phyloP scores from a whole-genome alignment of 2,113 vertebrate genomes.

The Polyodon spathula region DNA sequence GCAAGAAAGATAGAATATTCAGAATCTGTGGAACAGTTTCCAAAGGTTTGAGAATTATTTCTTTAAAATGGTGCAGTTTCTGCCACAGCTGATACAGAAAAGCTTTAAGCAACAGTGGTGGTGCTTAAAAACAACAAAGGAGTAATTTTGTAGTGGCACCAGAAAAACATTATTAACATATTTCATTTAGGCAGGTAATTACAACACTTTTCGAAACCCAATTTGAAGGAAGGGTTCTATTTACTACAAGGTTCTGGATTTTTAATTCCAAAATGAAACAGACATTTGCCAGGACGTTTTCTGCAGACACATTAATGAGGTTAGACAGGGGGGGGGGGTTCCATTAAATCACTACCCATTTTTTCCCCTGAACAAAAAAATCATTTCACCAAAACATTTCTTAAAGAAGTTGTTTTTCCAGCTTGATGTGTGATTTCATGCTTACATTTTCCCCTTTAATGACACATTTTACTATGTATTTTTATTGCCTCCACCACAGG shows the following conservation, averaged over 20 bases:
- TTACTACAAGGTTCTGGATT: background rate
- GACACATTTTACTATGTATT: constrained; percentile 12
- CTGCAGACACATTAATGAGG: no score
- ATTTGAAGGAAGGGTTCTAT: no score
- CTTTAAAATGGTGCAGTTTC: no score
- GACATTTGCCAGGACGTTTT: no score
- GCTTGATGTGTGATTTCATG: constrained; percentile 9
- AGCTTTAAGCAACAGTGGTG: background rate
- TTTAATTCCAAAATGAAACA: no score
- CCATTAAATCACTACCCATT: background rate
- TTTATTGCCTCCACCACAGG: constrained; percentile 15
- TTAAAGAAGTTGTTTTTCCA: constrained; percentile 2
- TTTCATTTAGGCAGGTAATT: background rate
- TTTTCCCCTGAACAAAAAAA: background rate
- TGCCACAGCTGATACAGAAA: background rate
- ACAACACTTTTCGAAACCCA: background rate
- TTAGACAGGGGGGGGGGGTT: no score
- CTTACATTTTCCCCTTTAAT: constrained; percentile 6
- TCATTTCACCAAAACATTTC: constrained; percentile 1
- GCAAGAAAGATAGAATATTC: no score
- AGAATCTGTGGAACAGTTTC: no score
- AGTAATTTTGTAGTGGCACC: background rate
- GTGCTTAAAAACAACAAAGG: background rate
- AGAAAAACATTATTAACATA: background rate
- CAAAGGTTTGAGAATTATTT: no score